Base-by-base conservation (phyloP, 2,888 invertebrate species). In the Caenorhabditis sp. region DNA sequence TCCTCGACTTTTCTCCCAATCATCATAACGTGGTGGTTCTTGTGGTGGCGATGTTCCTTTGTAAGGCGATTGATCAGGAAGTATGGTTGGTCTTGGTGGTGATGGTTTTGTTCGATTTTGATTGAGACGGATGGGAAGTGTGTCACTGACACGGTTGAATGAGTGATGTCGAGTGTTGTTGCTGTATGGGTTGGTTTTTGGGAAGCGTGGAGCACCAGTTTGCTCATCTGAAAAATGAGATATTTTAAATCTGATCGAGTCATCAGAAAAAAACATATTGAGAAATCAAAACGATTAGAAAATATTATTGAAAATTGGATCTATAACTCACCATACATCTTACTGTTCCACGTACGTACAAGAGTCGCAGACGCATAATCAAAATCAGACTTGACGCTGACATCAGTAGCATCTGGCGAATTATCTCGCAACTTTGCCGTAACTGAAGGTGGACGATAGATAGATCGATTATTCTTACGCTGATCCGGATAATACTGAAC, bases 131-230 rank as follows among this genome's bases (percentile, higher is more conserved):
- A 63, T 62, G 3, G 79, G 77, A 27, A 77, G 62, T 2, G 78
- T 76, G 59, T 79, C 78, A 19, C 78, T 72, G 51, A 72, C 61
- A 55, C 81, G 17, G n/a, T 67, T 51, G 23, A 69, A 77, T 1
- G 65, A 69, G 17, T 74, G 58, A 55, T 81, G 81, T 23, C 77
- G 72, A 0, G 58, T 57, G 24, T 78, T 71, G 50, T 78, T 77
- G 17, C 43, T 55, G 60, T 77, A 70, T 17, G 82, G 82, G 4
- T 78, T 78, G n/a, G 82, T 82, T 43, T 78, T 51, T 12, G 82
- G 82, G 58, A 82, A 81, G 49, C 79, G 58, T 55, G 80, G 73
- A 19, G 70, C 66, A 36, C 69, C 57, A 36, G 57, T 58, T 59
- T 37, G 51, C n/a, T 50, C 10, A 53, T 62, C 58, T 71, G 53